A percentile compares a stretch with the other conserved stretches of the same genome.
phyloP scores from a whole-genome alignment of 2,113 vertebrate genomes.

The Danio rerio region DNA sequence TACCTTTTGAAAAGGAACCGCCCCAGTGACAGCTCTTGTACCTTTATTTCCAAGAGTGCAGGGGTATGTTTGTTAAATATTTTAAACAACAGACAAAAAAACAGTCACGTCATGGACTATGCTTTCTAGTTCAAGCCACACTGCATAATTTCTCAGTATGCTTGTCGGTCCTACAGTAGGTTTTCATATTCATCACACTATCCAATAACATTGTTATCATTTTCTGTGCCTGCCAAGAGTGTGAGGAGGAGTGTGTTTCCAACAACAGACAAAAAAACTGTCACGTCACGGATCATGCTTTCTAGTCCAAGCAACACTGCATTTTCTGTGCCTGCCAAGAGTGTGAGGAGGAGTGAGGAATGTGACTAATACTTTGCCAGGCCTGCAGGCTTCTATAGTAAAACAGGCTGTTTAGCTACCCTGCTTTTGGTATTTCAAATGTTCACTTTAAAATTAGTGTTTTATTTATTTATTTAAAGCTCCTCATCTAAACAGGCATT shows the following conservation, averaged over 20 bases:
- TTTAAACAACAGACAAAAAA: neutral
- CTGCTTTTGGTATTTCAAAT: conserved; percentile 1
- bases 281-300: too few species aligned
- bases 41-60: too few species aligned
- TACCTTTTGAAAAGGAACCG: too few species aligned
- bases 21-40: too few species aligned
- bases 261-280: too few species aligned
- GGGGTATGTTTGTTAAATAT: neutral
- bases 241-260: too few species aligned
- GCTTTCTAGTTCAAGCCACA: neutral
- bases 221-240: neutral
- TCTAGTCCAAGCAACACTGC: too few species aligned
- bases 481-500: too few species aligned
- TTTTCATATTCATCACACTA: neutral
- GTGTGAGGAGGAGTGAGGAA: neutral
- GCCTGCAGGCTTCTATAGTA: neutral
- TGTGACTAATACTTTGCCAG: conserved; percentile 12
- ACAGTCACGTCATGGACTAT: neutral
- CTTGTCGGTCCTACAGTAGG: neutral
- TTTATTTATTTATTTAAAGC: too few species aligned
- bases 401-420: neutral
- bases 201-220: conserved; percentile 1
- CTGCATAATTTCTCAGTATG: neutral
- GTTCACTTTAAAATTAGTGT: neutral
- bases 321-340: neutral